Evolutionary conservation across 37 sponge, comb jelly and placozoan genomes (phyloP), one percentile per base, ranked within the genome.

Genomic region (Petrosia ficiformis): DNA sequence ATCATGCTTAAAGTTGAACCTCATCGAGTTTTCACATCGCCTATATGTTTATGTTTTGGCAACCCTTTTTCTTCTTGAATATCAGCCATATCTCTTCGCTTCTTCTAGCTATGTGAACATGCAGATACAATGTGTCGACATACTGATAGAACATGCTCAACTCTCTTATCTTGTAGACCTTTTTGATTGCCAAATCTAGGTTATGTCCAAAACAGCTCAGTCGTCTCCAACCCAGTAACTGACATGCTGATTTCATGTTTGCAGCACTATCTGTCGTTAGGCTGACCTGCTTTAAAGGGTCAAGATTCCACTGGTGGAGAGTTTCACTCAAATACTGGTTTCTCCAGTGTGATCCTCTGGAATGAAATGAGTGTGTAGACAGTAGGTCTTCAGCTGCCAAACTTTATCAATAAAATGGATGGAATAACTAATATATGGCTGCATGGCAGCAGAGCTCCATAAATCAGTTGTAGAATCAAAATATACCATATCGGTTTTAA

Each of bases 161-260:
- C 32, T 36, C 74, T 65, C 26, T 73, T 54, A 65, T 60, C 67
- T 64, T 73, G 63, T 6, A 81, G 42, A 0, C 65, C 28, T 73
- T 73, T 33, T 73, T 73, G 5, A 81, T 52, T 0, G 74, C 74
- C 21, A 73, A 8, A 31, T 81, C 65, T 57, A 81, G 64, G 65
- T 81, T 81, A 31, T 81, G 68, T 3, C 82, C 74, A 26, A 81
- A 81, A 64, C 82, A 81, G 54, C 64, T 60, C 21, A 73, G 37
- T 21, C 40, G 44, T 2, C 5, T 30, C 73, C 81, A 71, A 14
- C 42, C 36, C 14, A 73, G 54, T 1, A 2, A 25, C 2, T 59
- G 4, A 48, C 48, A 37, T 33, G 82, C 74, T 61, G 11, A 22
- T 43, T 60, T 42, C 3, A 81, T 34, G 37, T 73, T 81, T 0